These are phyloP conservation scores for Eulemur mongoz DNA, from an alignment of 2,797 vertebrate species.

Conservation along the genomic window DNA sequence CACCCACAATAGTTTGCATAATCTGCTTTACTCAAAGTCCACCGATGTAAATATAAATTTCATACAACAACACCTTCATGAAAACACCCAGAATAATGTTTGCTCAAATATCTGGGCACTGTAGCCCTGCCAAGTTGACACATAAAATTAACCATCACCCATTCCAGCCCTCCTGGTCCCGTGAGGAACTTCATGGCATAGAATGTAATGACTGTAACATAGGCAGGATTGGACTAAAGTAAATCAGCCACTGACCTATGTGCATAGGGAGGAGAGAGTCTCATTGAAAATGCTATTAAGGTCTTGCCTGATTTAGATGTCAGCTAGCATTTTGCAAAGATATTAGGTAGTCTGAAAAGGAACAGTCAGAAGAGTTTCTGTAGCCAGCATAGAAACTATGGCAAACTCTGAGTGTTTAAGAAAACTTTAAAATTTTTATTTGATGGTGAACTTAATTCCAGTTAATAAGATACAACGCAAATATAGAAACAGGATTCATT, in stretches of 20 bases:
- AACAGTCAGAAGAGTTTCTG: not conserved
- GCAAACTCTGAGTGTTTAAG: constrained; percentile 37
- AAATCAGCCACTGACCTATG: not conserved
- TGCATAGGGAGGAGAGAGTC: not conserved
- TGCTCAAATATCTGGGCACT: not conserved
- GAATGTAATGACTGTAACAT: not conserved
- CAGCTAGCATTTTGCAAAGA: not conserved
- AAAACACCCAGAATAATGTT: not conserved
- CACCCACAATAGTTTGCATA: not conserved
- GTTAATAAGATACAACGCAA: constrained; percentile 35
- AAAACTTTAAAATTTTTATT: constrained; percentile 42
- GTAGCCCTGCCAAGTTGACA: not conserved
- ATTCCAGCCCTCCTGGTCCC: not conserved
- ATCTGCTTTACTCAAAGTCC: not conserved
- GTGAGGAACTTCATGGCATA: not conserved
- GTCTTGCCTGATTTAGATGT: not conserved
- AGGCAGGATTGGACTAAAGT: not conserved
- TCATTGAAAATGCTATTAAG: not conserved
- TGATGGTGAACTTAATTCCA: constrained; percentile 48
- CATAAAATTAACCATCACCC: not conserved
- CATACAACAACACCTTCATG: not conserved
- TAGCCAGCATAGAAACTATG: not conserved
- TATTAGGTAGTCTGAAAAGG: not conserved
- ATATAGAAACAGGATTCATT: constrained; percentile 45
- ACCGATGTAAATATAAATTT: not conserved